A percentile compares a stretch with the other conserved stretches of the same genome.
Evolutionary conservation across 2,888 invertebrate genomes (phyloP).

Genomic region (Dicycla oo): DNA sequence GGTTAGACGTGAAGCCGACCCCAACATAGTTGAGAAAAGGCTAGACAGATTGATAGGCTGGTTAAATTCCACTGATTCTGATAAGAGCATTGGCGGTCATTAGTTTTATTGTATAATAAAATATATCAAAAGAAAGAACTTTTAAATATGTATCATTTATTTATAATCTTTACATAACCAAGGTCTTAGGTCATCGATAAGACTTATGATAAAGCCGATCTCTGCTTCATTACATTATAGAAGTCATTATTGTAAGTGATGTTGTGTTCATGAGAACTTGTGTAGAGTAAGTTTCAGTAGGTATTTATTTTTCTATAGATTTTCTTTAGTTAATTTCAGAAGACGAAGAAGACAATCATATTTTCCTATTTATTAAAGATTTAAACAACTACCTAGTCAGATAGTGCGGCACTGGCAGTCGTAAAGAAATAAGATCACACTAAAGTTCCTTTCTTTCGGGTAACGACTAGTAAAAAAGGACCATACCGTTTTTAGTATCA

Average conservation of each 20-base stretch:
- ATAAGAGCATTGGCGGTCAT: not conserved
- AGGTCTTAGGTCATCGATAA: constrained; percentile 37
- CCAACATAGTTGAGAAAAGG: too few relatives aligned
- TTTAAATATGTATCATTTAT: not conserved
- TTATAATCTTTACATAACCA: not conserved
- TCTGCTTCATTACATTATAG: not conserved
- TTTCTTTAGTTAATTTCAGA: not conserved
- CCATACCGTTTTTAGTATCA: too few relatives aligned
- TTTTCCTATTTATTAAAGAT: not conserved
- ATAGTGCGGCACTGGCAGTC: not conserved
- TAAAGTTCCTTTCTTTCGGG: too few relatives aligned
- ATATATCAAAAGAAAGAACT: not conserved
- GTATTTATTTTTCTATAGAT: not conserved
- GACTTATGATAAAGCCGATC: not conserved
- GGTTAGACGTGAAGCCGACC: too few relatives aligned
- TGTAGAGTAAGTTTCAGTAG: not conserved
- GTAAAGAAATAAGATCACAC: not conserved
- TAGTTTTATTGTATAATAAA: not conserved
- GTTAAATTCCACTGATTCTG: not conserved
- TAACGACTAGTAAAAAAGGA: not conserved
- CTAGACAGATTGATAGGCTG: too few relatives aligned
- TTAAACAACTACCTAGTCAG: not conserved
- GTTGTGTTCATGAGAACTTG: constrained; percentile 4
- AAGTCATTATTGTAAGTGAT: not conserved
- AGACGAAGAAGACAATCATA: not conserved